A percentile compares a stretch with the other conserved stretches of the same genome.
phyloP scores from a whole-genome alignment of 1,140 invertebrate genomes.

The Anadara kagoshimensis region DNA sequence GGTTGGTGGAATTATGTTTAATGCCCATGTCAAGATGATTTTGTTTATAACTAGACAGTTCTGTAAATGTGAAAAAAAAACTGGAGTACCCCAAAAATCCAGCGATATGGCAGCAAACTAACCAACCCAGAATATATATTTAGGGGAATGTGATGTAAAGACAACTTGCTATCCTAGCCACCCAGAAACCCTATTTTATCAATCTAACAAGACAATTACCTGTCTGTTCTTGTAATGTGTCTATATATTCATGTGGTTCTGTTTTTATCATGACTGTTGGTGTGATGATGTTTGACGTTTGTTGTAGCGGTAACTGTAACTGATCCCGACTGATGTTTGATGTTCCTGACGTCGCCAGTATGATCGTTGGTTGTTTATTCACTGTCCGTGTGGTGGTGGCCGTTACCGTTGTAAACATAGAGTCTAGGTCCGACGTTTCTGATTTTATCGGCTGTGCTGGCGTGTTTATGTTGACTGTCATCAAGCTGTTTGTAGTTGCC shows the following conservation, averaged over 20 bases:
- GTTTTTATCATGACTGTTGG: constrained; percentile 55
- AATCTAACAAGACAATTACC: constrained; percentile 20
- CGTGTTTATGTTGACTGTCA: constrained; percentile 9
- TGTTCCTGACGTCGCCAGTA: constrained; percentile 52
- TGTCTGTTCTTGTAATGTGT: constrained; percentile 40
- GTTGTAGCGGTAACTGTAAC: constrained; percentile 8
- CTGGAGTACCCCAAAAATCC: too few species aligned
- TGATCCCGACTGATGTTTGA: constrained; percentile 20
- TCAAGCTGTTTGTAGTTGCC: constrained; percentile 49
- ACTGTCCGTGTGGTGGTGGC: constrained; percentile 38
- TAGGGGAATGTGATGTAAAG: too few species aligned
- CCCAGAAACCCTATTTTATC: too few species aligned
- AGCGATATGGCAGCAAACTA: too few species aligned
- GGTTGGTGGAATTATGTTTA: too few species aligned
- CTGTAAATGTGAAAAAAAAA: too few species aligned
- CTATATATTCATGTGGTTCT: constrained; percentile 48
- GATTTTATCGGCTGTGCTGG: background rate
- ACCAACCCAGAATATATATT: too few species aligned
- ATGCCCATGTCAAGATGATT: too few species aligned
- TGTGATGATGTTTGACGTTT: constrained; percentile 33
- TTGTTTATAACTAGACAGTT: too few species aligned
- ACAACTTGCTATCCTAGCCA: too few species aligned
- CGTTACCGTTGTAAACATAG: constrained; percentile 41
- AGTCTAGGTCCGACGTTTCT: constrained; percentile 27
- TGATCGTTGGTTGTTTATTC: constrained; percentile 58